Percentiles rank a stretch among this genome's conserved stretches.
Conservation (phyloP, 2,888 invertebrate genomes). For the Aphidius colemani region DNA sequence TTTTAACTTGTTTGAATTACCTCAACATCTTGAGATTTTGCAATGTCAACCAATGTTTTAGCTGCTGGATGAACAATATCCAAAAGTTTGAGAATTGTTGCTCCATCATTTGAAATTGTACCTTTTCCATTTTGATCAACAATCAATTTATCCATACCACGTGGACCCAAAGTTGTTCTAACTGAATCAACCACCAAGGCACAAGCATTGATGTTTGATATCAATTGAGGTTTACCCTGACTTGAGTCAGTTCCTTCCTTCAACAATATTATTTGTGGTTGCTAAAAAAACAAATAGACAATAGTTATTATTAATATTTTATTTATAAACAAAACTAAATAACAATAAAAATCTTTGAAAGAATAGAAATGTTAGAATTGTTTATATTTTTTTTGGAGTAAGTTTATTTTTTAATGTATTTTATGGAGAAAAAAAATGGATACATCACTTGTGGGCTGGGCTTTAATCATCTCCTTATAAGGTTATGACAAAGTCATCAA, state of each 20-base stretch:
- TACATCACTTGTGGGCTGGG: no score
- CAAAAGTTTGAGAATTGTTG: conserved; percentile 97
- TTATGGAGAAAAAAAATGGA: no score
- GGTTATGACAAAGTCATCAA: no score
- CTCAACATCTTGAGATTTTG: conserved; percentile 98
- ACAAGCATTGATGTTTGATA: conserved; percentile 98
- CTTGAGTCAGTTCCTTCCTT: conserved; percentile 97
- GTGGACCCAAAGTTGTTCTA: conserved; percentile 95
- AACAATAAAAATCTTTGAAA: no score
- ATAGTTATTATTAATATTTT: background rate
- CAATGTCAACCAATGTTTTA: conserved; percentile 96
- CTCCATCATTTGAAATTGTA: conserved; percentile 99
- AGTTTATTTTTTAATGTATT: no score
- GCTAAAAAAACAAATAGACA: conserved; percentile 64
- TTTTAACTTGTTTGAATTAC: conserved; percentile 60
- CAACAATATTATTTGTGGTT: conserved; percentile 95
- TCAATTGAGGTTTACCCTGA: conserved; percentile 94
- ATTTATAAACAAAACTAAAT: no score
- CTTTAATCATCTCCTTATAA: no score
- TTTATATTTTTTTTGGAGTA: no score
- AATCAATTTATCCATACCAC: conserved; percentile 99
- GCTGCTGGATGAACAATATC: conserved; percentile 99
- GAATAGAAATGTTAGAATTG: no score
- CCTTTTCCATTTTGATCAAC: conserved; percentile 88
- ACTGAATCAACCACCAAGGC: conserved; percentile 94